A percentile compares a stretch with the other conserved stretches of the same genome.
phyloP scores from a whole-genome alignment of 2,797 vertebrate genomes.

The Propithecus perrieri region DNA sequence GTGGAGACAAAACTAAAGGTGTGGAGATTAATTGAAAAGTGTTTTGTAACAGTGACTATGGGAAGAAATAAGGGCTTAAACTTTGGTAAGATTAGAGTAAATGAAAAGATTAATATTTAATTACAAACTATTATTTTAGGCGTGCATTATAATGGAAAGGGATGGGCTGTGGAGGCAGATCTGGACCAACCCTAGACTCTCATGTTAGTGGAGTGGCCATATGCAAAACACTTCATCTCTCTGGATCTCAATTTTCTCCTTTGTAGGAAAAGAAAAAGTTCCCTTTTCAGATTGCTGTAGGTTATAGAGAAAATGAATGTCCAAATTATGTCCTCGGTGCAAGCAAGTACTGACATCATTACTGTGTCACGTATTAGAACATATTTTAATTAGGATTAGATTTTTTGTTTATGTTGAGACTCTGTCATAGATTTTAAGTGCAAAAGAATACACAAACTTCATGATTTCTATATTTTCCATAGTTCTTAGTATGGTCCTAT shows the following conservation, averaged over 20 bases:
- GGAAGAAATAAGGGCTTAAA: background rate
- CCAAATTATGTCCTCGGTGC: fast-evolving
- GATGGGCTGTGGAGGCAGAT: background rate
- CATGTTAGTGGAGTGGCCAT: background rate
- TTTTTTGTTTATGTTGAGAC: background rate
- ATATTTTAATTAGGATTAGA: background rate
- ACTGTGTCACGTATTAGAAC: background rate
- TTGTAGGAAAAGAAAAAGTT: background rate
- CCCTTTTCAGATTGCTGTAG: background rate
- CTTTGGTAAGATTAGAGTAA: background rate
- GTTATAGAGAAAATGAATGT: background rate
- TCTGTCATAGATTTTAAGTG: background rate
- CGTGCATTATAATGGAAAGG: background rate
- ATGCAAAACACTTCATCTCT: background rate
- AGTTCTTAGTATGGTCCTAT: background rate
- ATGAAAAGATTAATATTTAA: background rate
- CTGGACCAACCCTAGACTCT: background rate
- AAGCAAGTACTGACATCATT: background rate
- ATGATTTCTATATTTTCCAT: background rate
- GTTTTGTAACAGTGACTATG: background rate
- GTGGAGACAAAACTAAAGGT: background rate
- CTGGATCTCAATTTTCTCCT: background rate
- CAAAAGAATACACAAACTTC: background rate
- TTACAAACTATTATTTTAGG: background rate
- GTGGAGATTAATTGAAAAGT: background rate